Percentiles rank a stretch among this genome's conserved stretches.
phyloP scores from a whole-genome alignment of 2,888 invertebrate species.

The Mellilla xanthometata region DNA sequence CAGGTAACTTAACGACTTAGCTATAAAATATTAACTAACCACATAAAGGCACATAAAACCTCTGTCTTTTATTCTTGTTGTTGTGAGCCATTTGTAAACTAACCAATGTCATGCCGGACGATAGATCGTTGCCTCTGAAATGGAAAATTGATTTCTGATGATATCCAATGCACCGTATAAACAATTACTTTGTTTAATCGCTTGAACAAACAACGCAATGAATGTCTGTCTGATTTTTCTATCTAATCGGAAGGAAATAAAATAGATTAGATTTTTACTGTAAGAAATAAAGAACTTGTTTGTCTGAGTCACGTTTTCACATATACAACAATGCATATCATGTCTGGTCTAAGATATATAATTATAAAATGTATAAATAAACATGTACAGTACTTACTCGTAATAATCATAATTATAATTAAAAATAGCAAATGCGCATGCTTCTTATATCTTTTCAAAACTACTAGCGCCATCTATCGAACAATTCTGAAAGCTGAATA shows the following conservation, averaged over 20 bases:
- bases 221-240: slow-evolving; percentile 9
- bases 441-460: too few species aligned
- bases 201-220: slow-evolving; percentile 15
- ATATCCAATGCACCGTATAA: slow-evolving; percentile 17
- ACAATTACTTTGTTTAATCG: slow-evolving; percentile 14
- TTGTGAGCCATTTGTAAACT: slow-evolving; percentile 38
- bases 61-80: slow-evolving; percentile 25
- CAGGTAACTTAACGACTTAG: slow-evolving; percentile 11
- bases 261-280: slow-evolving; percentile 18
- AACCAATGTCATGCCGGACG: slow-evolving; percentile 46
- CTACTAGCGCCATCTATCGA: slow-evolving; percentile 26
- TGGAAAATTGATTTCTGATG: slow-evolving; percentile 18
- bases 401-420: too few species aligned
- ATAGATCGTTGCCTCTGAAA: slow-evolving; percentile 31
- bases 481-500: neutral
- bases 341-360: neutral
- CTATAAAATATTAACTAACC: slow-evolving; percentile 5
- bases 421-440: too few species aligned
- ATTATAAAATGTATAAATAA: too few species aligned
- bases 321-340: slow-evolving; percentile 9
- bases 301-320: slow-evolving; percentile 22
- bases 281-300: slow-evolving; percentile 12
- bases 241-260: slow-evolving; percentile 9
- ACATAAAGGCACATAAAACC: slow-evolving; percentile 20
- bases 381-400: too few species aligned